Base-by-base conservation (phyloP, 2,797 vertebrate species). In the Sebastes minor region DNA sequence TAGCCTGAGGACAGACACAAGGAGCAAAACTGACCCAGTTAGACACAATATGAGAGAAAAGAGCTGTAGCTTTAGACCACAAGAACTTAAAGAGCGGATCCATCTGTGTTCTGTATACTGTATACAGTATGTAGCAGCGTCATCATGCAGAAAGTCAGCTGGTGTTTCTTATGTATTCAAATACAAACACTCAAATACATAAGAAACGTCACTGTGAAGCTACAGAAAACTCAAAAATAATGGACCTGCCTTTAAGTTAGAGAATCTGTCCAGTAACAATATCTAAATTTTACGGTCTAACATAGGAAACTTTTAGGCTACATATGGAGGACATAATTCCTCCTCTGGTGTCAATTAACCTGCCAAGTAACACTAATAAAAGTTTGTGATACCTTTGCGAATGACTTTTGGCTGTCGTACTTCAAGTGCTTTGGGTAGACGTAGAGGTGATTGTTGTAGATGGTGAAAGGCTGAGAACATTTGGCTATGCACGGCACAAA, bases 391-490 rank as follows among this genome's bases (percentile, higher is more conserved):
- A 98, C 98, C 97, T 99, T 99, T 56, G 98, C 95, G 74, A 99
- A 99, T 49, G 97, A 94, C 91, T 99, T 99, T 74, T 99, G 98
- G 93, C 96, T 95, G 92, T 99, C 98, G 2, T 98, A 99, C 94
- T 99, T 99, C 93, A 99, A 96, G 93, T 97, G 93, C 88, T 96
- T 98, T 1, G 97, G 98, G 92, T 99, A 99, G 90, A 99, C 96
- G 55, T 99, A 99, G 87, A 99, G 97, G 93, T 99, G 98, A 91
- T 99, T 99, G 94, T 97, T 99, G 95, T 99, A 99, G 94, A 97
- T 96, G 63, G 98, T 98, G 89, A 98, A 98, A 88, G 98, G 98
- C 86, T 99, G 98, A 61, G 98, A 99, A 87, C 97, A 97, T 93
- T 96, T 99, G 82, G 98, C 97, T 85, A 98, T 97, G 90, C 95